Conservation (phyloP, 2,888 invertebrate species). For the Syritta pipiens region DNA sequence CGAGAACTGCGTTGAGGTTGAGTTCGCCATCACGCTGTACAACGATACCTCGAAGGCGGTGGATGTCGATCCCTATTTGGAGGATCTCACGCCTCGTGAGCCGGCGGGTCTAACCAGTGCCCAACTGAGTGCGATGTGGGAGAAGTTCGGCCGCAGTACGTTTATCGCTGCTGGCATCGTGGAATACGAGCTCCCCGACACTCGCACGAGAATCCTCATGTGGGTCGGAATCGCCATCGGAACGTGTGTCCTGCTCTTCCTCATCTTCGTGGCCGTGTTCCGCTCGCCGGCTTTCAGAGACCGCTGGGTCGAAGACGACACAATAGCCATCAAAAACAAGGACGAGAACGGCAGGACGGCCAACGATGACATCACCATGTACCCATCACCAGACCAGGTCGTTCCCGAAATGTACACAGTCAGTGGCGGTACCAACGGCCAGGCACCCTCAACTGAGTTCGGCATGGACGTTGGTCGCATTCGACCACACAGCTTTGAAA, state of each 20-base stretch:
- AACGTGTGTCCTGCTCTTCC: slow-evolving; percentile 46
- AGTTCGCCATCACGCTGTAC: slow-evolving; percentile 61
- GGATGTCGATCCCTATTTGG: slow-evolving; percentile 52
- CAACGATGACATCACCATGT: slow-evolving; percentile 71
- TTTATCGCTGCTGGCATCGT: slow-evolving; percentile 43
- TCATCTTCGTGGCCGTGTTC: slow-evolving; percentile 57
- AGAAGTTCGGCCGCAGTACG: slow-evolving; percentile 34
- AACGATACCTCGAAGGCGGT: slow-evolving; percentile 6
- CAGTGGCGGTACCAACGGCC: slow-evolving; percentile 19
- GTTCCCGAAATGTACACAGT: slow-evolving; percentile 70
- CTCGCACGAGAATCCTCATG: slow-evolving; percentile 53
- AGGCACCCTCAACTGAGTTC: slow-evolving; percentile 1
- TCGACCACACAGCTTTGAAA: slow-evolving; percentile 37
- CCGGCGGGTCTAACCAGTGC: slow-evolving; percentile 53
- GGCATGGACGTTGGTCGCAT: slow-evolving; percentile 19
- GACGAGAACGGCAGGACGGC: slow-evolving; percentile 35
- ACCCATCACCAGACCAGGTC: slow-evolving; percentile 71
- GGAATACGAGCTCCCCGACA: slow-evolving; percentile 61
- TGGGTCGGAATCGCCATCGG: slow-evolving; percentile 69
- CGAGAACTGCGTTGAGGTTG: slow-evolving; percentile 63
- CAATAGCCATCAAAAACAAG: slow-evolving; percentile 32
- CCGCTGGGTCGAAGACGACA: slow-evolving; percentile 64
- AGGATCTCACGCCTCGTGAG: slow-evolving; percentile 45
- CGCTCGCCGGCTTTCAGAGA: slow-evolving; percentile 53
- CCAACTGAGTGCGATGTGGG: slow-evolving; percentile 56